phyloP scores from a whole-genome alignment of 2,888 invertebrate genomes.

The Endomychus coccineus region DNA sequence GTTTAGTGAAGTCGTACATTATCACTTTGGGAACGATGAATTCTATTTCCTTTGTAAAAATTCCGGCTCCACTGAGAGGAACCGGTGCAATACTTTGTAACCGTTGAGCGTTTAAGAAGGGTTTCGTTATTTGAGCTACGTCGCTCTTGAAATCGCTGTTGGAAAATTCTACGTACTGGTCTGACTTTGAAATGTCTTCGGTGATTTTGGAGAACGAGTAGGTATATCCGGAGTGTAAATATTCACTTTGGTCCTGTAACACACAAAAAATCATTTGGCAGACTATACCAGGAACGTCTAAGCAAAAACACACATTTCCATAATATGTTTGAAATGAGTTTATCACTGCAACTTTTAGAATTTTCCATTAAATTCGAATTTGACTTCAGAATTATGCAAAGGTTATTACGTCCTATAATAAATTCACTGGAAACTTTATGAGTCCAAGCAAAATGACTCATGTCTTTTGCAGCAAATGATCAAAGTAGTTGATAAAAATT shows the following conservation, averaged over 20 bases:
- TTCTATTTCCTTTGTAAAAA: conserved; percentile 78
- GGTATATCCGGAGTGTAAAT: conserved; percentile 61
- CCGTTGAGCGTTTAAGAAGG: conserved; percentile 72
- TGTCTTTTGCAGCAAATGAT: no score
- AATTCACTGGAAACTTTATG: no score
- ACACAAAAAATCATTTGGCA: no score
- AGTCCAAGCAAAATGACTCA: no score
- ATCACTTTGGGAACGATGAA: conserved; percentile 68
- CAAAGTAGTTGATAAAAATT: no score
- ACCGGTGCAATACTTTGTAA: conserved; percentile 59
- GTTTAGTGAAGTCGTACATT: conserved; percentile 65
- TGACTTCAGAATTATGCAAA: no score
- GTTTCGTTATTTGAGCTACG: conserved; percentile 75
- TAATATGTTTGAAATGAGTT: no score
- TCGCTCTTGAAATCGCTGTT: conserved; percentile 65
- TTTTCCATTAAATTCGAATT: no score
- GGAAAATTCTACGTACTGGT: conserved; percentile 49
- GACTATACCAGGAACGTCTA: no score
- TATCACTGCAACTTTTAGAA: no score
- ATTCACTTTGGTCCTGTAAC: conserved; percentile 49
- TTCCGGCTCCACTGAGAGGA: conserved; percentile 66
- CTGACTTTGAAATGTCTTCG: conserved; percentile 34
- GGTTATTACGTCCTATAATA: no score
- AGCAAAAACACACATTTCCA: no score
- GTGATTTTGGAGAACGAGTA: conserved; percentile 45